Evolutionary conservation across 1,140 invertebrate species (phyloP).

Genomic region (Drosophila auraria): DNA sequence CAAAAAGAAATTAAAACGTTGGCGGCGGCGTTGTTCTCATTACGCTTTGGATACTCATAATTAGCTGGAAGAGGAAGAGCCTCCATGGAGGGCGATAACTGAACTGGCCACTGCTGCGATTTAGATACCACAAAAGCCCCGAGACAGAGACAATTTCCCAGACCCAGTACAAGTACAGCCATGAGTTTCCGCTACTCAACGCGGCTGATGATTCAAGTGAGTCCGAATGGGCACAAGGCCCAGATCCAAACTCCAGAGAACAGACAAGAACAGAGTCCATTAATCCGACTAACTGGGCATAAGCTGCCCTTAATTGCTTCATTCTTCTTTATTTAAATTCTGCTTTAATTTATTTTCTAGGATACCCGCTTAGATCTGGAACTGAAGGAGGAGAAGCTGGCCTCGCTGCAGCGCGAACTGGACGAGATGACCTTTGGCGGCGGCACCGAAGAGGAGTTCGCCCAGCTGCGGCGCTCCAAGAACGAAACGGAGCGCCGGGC

Average conservation of each 20-base stretch:
- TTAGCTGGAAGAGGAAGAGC: slow-evolving; percentile 47
- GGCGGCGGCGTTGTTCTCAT: slow-evolving; percentile 32
- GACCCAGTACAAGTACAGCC: slow-evolving; percentile 61
- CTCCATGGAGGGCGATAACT: slow-evolving; percentile 50
- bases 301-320: not conserved
- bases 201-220: slow-evolving; percentile 65
- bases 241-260: slow-evolving; percentile 13
- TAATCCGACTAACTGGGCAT: not conserved
- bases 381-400: slow-evolving; percentile 93
- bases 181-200: slow-evolving; percentile 73
- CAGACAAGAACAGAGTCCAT: slow-evolving; percentile 7
- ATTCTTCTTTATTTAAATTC: not conserved
- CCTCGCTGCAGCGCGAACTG: slow-evolving; percentile 91
- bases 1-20: slow-evolving; percentile 56
- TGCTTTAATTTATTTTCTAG: no score
- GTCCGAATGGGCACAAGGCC: slow-evolving; percentile 22
- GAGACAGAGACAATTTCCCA: slow-evolving; percentile 21
- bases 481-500: slow-evolving; percentile 94
- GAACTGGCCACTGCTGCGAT: slow-evolving; percentile 53
- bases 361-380: slow-evolving; percentile 94
- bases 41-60: slow-evolving; percentile 59
- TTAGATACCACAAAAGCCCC: slow-evolving; percentile 47
- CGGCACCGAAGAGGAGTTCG: slow-evolving; percentile 94
- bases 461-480: slow-evolving; percentile 92
- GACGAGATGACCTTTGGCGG: slow-evolving; percentile 93